These are phyloP conservation scores for Microcebus griseorufus DNA, from an alignment of 2,113 vertebrate species.

Conservation along the genomic window DNA sequence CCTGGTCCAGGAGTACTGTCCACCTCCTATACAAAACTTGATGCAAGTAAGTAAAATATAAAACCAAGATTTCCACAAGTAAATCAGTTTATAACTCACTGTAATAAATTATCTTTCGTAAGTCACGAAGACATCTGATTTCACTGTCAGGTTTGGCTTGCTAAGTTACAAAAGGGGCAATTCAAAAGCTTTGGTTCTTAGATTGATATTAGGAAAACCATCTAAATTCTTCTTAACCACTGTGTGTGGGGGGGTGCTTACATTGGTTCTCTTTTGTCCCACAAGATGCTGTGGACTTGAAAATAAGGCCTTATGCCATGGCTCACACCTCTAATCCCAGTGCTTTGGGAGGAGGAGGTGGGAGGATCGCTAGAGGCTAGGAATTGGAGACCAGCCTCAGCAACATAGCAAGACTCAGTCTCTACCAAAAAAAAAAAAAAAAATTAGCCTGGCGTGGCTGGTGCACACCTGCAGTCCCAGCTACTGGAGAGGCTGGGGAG, in stretches of 20 bases:
- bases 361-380: too few relatives aligned
- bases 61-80: neutral
- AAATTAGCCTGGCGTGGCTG: too few relatives aligned
- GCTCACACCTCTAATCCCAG: too few relatives aligned
- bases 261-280: fast-evolving
- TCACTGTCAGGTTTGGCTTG: neutral
- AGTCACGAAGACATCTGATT: neutral
- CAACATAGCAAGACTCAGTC: too few relatives aligned
- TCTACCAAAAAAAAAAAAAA: too few relatives aligned
- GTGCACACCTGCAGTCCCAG: too few relatives aligned
- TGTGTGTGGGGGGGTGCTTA: too few relatives aligned
- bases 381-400: too few relatives aligned
- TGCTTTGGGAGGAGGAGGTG: too few relatives aligned
- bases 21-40: neutral
- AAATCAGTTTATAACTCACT: neutral
- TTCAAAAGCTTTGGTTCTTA: neutral
- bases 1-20: neutral
- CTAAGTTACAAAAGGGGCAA: neutral
- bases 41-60: neutral
- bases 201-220: neutral
- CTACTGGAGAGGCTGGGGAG: too few relatives aligned
- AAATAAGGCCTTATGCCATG: neutral
- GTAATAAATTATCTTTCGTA: neutral
- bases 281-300: too few relatives aligned
- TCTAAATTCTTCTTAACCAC: neutral